phyloP scores from a whole-genome alignment of 2,888 invertebrate genomes.

The Sesia bembeciformis region DNA sequence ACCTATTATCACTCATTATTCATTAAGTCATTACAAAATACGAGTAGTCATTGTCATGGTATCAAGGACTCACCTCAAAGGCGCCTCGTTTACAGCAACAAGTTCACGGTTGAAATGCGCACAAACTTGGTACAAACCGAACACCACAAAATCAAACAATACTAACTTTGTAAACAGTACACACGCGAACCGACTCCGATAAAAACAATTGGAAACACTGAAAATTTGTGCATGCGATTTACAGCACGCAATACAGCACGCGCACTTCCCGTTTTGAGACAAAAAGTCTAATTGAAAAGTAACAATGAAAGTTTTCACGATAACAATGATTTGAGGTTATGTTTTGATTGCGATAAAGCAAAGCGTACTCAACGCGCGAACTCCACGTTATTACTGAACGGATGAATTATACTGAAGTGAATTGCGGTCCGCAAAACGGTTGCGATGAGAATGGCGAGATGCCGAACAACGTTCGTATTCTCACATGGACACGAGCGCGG shows the following conservation, averaged over 20 bases:
- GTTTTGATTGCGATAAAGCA: conserved; percentile 42
- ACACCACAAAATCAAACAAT: conserved; percentile 38
- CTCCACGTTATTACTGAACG: conserved; percentile 42
- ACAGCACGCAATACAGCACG: too few relatives aligned
- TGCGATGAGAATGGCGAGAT: conserved; percentile 3
- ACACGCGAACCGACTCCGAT: conserved; percentile 19
- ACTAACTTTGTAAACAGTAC: conserved; percentile 51
- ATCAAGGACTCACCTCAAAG: not conserved
- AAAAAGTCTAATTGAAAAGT: too few relatives aligned
- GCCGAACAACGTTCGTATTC: too few relatives aligned
- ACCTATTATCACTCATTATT: too few relatives aligned
- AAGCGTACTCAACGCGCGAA: conserved; percentile 30
- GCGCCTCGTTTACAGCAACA: conserved; percentile 22
- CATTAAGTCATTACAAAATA: not conserved
- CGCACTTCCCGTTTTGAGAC: too few relatives aligned
- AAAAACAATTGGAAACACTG: too few relatives aligned
- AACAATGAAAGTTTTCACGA: conserved; percentile 42
- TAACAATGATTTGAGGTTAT: conserved; percentile 45
- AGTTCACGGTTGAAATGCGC: conserved; percentile 45
- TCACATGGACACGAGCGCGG: too few relatives aligned
- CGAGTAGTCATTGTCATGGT: not conserved
- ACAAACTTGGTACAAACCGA: conserved; percentile 29
- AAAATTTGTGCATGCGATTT: too few relatives aligned
- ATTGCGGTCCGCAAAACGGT: conserved; percentile 22
- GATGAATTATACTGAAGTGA: conserved; percentile 12